These are phyloP conservation scores for Polyommatus icarus DNA, from an alignment of 2,888 invertebrate genomes.

Conservation along the genomic window DNA sequence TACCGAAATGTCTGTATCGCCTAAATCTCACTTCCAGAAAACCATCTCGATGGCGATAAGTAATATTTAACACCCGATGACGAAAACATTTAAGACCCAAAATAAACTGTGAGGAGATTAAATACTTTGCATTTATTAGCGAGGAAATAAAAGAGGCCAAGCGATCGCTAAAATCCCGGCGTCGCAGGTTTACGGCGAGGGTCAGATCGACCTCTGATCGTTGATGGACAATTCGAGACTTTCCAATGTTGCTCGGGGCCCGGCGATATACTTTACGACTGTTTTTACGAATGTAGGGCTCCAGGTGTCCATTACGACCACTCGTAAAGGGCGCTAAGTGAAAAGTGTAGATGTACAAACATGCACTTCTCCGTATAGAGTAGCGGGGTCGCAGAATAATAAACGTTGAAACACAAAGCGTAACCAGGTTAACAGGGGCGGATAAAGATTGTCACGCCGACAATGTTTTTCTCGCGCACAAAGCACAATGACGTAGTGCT, in stretches of 20 bases:
- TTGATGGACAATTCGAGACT: constrained; percentile 78
- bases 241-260: constrained; percentile 51
- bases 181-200: constrained; percentile 70
- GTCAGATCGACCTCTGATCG: constrained; percentile 69
- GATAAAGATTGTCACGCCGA: constrained; percentile 20
- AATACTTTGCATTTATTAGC: constrained; percentile 13
- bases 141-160: constrained; percentile 3
- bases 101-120: neutral
- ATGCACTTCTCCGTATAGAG: neutral
- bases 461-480: constrained; percentile 27
- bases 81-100: constrained; percentile 5
- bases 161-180: constrained; percentile 13
- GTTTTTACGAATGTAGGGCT: constrained; percentile 20
- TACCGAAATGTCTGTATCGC: neutral
- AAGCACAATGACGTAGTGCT: constrained; percentile 35
- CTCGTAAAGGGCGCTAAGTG: constrained; percentile 25
- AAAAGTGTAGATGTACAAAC: constrained; percentile 16
- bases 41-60: constrained; percentile 1
- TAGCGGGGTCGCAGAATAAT: neutral
- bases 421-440: constrained; percentile 28
- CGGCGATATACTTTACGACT: constrained; percentile 28
- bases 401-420: constrained; percentile 22
- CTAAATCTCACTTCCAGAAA: neutral
- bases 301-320: constrained; percentile 29
- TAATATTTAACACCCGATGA: constrained; percentile 12